Evolutionary conservation across 2,888 invertebrate species (phyloP).

Genomic region (Tenthredo livida): DNA sequence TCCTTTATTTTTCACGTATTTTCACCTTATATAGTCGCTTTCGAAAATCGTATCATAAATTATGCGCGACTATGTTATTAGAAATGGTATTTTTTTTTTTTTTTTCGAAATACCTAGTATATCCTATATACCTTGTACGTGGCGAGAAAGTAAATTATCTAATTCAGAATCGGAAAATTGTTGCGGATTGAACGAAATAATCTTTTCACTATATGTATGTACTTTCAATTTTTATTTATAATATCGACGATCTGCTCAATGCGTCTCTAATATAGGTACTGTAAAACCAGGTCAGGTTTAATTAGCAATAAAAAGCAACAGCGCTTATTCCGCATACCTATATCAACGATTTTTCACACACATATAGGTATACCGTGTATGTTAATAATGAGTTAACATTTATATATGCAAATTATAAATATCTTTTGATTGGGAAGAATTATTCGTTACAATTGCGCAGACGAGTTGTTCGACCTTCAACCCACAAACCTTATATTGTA

Average conservation of each 20-base stretch:
- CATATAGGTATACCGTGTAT: too few species aligned
- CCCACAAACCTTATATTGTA: conserved; percentile 39
- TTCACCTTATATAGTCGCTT: neutral
- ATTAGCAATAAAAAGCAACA: conserved; percentile 45
- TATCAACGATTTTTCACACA: too few species aligned
- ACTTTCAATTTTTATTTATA: conserved; percentile 32
- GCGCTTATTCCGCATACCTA: conserved; percentile 32
- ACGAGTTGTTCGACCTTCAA: conserved; percentile 30
- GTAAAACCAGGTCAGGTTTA: conserved; percentile 34
- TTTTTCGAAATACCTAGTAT: too few species aligned
- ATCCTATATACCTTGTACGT: too few species aligned
- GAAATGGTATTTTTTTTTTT: neutral
- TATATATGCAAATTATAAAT: conserved; percentile 24
- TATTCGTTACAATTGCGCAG: neutral
- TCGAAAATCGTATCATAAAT: conserved; percentile 11
- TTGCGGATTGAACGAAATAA: neutral
- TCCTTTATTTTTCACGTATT: neutral
- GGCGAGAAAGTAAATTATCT: neutral
- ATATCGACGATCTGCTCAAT: neutral
- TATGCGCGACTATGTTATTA: neutral
- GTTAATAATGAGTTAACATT: neutral
- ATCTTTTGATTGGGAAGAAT: neutral
- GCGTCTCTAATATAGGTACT: neutral
- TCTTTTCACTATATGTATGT: neutral
- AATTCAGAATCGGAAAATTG: neutral